These are phyloP conservation scores for Drosophila melanosoma DNA, from an alignment of 2,888 invertebrate genomes.

Conservation along the genomic window DNA sequence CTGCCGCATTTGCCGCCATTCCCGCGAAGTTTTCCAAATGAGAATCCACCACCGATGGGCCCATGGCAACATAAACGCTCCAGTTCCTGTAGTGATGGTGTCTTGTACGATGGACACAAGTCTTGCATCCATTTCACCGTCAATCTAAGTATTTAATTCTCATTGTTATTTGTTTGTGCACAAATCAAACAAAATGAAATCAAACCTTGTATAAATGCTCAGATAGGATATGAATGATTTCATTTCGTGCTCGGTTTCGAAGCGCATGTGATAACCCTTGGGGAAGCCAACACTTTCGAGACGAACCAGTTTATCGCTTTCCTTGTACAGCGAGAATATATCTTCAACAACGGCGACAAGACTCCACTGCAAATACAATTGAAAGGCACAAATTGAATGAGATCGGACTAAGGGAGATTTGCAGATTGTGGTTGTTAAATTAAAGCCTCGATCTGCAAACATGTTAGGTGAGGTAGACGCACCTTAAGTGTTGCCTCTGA, in stretches of 20 bases:
- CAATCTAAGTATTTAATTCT: constrained; percentile 85
- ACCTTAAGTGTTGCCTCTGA: constrained; percentile 86
- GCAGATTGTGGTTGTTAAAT: background rate
- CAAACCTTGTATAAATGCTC: constrained; percentile 92
- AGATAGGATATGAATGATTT: constrained; percentile 92
- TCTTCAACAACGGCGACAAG: constrained; percentile 93
- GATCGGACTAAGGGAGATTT: background rate
- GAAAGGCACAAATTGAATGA: background rate
- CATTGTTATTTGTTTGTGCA: background rate
- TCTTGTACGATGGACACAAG: constrained; percentile 92
- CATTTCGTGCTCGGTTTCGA: constrained; percentile 84
- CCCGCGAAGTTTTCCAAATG: constrained; percentile 92
- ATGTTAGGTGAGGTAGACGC: constrained; percentile 75
- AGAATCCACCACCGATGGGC: constrained; percentile 94
- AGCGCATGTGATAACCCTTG: constrained; percentile 82
- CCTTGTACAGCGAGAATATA: constrained; percentile 92
- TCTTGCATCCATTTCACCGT: constrained; percentile 96
- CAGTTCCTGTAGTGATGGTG: constrained; percentile 91
- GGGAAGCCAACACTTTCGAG: constrained; percentile 88
- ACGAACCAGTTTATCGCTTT: constrained; percentile 89
- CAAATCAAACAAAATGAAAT: background rate
- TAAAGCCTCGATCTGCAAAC: background rate
- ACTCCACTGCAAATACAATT: constrained; percentile 87
- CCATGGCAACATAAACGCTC: constrained; percentile 93
- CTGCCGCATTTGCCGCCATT: constrained; percentile 92